Percentiles rank a stretch among this genome's conserved stretches.
Conservation (phyloP, 1,140 invertebrate genomes). For the Batillaria attramentaria region DNA sequence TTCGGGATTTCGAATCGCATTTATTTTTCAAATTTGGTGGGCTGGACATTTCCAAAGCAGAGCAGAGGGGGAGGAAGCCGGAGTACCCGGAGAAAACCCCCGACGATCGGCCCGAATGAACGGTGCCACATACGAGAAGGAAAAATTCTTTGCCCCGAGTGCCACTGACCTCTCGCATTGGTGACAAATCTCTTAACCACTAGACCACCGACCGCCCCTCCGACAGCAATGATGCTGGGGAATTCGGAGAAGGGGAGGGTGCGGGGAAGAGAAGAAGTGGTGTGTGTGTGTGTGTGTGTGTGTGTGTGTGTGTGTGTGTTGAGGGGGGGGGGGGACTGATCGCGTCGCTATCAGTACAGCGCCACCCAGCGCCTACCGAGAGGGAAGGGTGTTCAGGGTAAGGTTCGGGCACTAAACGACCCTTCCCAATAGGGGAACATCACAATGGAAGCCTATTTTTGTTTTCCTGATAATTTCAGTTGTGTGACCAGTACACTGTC, state of each 20-base stretch:
- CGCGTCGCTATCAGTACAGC: not conserved
- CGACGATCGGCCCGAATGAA: not conserved
- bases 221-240: not conserved
- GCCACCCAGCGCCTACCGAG: too few species aligned
- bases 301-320: not conserved
- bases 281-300: not conserved
- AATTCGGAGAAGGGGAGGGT: too few species aligned
- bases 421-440: not conserved
- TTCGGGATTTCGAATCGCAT: too few species aligned
- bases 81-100: too few species aligned
- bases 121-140: not conserved
- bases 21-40: too few species aligned
- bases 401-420: not conserved
- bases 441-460: not conserved
- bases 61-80: too few species aligned
- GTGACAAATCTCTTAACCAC: not conserved
- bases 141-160: not conserved
- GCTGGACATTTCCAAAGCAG: too few species aligned
- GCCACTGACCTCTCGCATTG: not conserved
- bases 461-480: not conserved
- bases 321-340: not conserved
- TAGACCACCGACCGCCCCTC: not conserved
- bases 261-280: too few species aligned
- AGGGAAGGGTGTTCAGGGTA: not conserved
- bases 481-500: not conserved